These are phyloP conservation scores for Cydia amplana DNA, from an alignment of 1,140 invertebrate genomes.

Conservation along the genomic window DNA sequence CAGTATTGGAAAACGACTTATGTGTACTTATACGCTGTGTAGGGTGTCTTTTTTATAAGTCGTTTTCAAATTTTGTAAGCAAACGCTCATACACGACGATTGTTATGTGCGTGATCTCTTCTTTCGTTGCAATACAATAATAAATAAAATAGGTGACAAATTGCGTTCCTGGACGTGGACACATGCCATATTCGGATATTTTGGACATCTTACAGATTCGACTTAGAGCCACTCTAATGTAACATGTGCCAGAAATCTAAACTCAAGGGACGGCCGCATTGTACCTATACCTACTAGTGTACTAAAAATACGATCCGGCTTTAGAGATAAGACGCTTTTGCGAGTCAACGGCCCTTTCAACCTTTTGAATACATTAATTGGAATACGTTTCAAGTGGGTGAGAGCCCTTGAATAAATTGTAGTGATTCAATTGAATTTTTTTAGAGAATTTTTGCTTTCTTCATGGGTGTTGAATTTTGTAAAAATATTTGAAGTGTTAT, in stretches of 20 bases:
- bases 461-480: conserved; percentile 1
- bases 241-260: background rate
- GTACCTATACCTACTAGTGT: conserved; percentile 1
- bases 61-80: too few relatives aligned
- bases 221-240: too few relatives aligned
- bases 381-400: conserved; percentile 28
- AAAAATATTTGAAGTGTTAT: background rate
- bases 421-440: conserved; percentile 27
- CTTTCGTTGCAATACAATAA: too few relatives aligned
- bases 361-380: conserved; percentile 33
- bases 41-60: too few relatives aligned
- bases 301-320: conserved; percentile 22
- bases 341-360: conserved; percentile 30
- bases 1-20: too few relatives aligned
- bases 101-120: too few relatives aligned
- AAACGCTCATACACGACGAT: too few relatives aligned
- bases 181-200: too few relatives aligned
- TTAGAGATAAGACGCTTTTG: conserved; percentile 30
- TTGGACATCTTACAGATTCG: too few relatives aligned
- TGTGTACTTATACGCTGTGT: too few relatives aligned
- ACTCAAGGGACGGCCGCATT: conserved; percentile 18
- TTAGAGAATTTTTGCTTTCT: conserved; percentile 20
- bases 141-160: too few relatives aligned
- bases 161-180: too few relatives aligned
- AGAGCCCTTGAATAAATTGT: conserved; percentile 31